phyloP scores from a whole-genome alignment of 2,113 vertebrate species.

The Alaudala cheleensis region DNA sequence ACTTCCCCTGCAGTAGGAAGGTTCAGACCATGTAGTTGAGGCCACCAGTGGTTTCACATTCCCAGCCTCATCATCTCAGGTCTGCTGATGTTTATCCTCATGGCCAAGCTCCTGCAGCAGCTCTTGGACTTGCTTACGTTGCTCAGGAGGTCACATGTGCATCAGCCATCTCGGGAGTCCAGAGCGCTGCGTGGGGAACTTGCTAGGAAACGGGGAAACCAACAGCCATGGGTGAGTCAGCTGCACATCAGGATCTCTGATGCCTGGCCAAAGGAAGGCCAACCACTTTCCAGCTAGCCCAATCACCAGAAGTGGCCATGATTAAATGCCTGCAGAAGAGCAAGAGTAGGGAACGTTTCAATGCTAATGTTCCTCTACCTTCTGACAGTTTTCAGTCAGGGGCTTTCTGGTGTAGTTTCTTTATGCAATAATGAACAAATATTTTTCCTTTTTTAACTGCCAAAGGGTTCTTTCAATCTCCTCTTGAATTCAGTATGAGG shows the following conservation, averaged over 20 bases:
- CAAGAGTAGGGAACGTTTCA: neutral
- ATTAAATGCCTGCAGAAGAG: neutral
- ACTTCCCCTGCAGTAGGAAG: neutral
- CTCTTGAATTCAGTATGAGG: neutral
- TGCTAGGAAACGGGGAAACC: neutral
- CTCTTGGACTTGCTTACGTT: fast-evolving
- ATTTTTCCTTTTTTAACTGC: fast-evolving
- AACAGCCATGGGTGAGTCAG: neutral
- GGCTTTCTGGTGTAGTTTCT: neutral
- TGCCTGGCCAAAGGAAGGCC: neutral
- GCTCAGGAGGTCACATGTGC: fast-evolving
- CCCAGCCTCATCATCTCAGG: fast-evolving
- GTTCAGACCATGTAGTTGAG: neutral
- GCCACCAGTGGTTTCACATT: neutral
- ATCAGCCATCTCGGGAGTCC: fast-evolving
- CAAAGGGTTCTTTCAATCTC: neutral
- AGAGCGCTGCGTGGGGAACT: fast-evolving
- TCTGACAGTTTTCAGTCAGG: neutral
- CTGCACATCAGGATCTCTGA: neutral
- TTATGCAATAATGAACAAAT: neutral
- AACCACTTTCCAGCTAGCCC: neutral
- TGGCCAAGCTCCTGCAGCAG: neutral
- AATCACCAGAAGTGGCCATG: no score
- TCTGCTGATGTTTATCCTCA: neutral
- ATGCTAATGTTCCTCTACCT: neutral